Conservation (phyloP, 2,797 vertebrate genomes). For the Sebastes steindachneri region DNA sequence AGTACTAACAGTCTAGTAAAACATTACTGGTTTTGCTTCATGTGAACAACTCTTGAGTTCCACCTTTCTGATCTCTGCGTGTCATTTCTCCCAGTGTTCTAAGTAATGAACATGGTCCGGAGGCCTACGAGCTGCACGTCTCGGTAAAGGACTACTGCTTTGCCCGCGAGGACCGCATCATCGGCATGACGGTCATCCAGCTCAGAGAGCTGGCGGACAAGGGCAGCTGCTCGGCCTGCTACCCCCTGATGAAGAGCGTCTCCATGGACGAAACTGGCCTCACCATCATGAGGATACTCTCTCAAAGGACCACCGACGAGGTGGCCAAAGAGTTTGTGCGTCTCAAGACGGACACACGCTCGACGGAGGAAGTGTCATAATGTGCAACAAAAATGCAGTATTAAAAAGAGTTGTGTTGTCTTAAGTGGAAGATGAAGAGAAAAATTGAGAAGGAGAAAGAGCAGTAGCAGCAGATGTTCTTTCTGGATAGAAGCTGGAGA, state of each 20-base stretch:
- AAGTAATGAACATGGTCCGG: conserved; percentile 90
- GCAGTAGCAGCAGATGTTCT: conserved; percentile 49
- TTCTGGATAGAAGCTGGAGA: conserved; percentile 37
- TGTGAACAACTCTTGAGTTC: not conserved
- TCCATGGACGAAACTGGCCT: conserved; percentile 93
- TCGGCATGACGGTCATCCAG: conserved; percentile 95
- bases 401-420: conserved; percentile 71
- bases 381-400: conserved; percentile 61
- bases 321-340: conserved; percentile 98
- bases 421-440: conserved; percentile 55
- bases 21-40: not conserved
- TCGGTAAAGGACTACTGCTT: conserved; percentile 99
- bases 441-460: not conserved
- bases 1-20: not conserved
- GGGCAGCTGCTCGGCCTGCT: conserved; percentile 87
- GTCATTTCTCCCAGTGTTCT: conserved; percentile 83
- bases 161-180: conserved; percentile 92
- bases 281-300: conserved; percentile 97
- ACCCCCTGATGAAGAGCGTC: conserved; percentile 90
- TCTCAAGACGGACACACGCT: conserved; percentile 94
- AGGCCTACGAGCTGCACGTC: conserved; percentile 93
- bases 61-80: conserved; percentile 11
- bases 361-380: conserved; percentile 87
- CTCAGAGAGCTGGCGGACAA: conserved; percentile 88
- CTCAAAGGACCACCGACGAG: conserved; percentile 95